Evolutionary conservation across 92 coral and sea anemone genomes (phyloP).

Genomic region (Porites cylindrica): DNA sequence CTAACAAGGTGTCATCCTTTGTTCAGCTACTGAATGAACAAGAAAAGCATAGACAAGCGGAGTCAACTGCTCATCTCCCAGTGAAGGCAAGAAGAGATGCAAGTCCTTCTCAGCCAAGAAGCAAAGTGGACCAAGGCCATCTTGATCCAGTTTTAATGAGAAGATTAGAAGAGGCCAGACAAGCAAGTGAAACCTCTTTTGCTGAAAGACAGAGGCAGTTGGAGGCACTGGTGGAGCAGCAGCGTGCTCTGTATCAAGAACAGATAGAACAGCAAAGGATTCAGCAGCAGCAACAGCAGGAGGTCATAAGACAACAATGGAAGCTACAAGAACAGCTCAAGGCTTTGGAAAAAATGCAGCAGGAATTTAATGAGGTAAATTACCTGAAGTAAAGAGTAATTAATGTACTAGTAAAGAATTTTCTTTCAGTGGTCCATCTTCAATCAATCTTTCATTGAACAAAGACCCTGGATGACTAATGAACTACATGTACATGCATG

Average conservation of each 20-base stretch:
- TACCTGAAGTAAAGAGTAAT: neutral
- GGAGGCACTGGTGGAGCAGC: slow-evolving; percentile 76
- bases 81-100: slow-evolving; percentile 7
- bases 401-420: neutral
- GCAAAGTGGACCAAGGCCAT: slow-evolving; percentile 2
- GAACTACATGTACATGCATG: too few species aligned
- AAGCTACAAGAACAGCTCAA: slow-evolving; percentile 73
- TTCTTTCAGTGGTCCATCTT: neutral
- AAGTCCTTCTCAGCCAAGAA: slow-evolving; percentile 13
- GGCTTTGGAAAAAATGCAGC: slow-evolving; percentile 76
- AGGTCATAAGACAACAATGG: slow-evolving; percentile 75
- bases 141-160: slow-evolving; percentile 21
- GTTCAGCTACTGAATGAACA: slow-evolving; percentile 42
- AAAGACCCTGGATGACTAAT: too few species aligned
- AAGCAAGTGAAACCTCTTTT: slow-evolving; percentile 58
- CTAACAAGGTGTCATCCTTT: slow-evolving; percentile 40
- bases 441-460: too few species aligned
- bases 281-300: slow-evolving; percentile 79
- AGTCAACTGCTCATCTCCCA: neutral
- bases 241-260: slow-evolving; percentile 69
- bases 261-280: slow-evolving; percentile 79
- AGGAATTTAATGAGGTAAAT: slow-evolving; percentile 44
- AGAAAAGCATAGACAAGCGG: slow-evolving; percentile 31
- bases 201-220: slow-evolving; percentile 82
- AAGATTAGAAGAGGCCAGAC: slow-evolving; percentile 42